These are phyloP conservation scores for Parapsyche elsis DNA, from an alignment of 1,140 invertebrate species.

Conservation along the genomic window DNA sequence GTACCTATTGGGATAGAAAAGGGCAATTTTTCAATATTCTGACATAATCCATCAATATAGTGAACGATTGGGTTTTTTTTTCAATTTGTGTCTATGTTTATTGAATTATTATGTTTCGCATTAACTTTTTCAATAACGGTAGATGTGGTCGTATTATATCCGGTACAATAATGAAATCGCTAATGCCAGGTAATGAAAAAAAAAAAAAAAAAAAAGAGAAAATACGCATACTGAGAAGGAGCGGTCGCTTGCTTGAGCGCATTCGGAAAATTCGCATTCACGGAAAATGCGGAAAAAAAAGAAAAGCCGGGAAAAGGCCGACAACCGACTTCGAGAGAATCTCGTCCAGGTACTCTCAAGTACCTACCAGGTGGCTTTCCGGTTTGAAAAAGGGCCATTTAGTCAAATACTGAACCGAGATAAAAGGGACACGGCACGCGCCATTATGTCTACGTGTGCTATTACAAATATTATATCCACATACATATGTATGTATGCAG, in stretches of 20 bases:
- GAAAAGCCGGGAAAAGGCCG: too few species aligned
- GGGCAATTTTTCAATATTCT: too few species aligned
- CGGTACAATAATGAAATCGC: neutral
- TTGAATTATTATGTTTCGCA: too few species aligned
- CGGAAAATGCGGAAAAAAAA: neutral
- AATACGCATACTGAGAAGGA: neutral
- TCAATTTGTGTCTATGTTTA: too few species aligned
- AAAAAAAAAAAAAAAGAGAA: neutral
- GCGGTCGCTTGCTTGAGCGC: neutral
- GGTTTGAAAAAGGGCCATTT: slow-evolving; percentile 23
- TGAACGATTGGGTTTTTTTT: too few species aligned
- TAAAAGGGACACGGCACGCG: slow-evolving; percentile 16
- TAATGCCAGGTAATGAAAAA: slow-evolving; percentile 13
- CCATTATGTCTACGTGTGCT: neutral
- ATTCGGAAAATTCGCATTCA: slow-evolving; percentile 8
- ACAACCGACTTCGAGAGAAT: too few species aligned
- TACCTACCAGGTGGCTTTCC: neutral
- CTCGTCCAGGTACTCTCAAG: neutral
- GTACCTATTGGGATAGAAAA: too few species aligned
- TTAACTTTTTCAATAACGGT: too few species aligned
- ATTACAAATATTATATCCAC: neutral
- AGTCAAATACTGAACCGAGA: slow-evolving; percentile 38
- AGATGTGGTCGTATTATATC: neutral
- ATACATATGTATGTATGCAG: too few species aligned
- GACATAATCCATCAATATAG: too few species aligned